phyloP scores from a whole-genome alignment of 1,140 invertebrate species.

The Lasioglossum baleicum region DNA sequence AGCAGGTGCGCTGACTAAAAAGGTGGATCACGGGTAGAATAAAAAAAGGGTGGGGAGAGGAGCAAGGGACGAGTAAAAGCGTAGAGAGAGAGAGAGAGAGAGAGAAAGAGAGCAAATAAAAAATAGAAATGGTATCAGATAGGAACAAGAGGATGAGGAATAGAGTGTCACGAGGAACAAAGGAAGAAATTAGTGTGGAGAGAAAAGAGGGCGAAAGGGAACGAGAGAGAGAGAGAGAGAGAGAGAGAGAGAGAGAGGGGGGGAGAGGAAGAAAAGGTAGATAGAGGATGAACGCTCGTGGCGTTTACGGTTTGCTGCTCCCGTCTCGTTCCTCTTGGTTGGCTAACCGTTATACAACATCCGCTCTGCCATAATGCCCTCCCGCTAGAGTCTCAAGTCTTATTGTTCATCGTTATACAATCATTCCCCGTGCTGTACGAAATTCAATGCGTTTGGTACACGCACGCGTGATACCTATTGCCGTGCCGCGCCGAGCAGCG shows the following conservation, averaged over 20 bases:
- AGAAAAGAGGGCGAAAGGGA: background rate
- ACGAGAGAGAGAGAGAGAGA: background rate
- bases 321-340: constrained; percentile 74
- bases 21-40: background rate
- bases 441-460: constrained; percentile 60
- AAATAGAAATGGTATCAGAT: background rate
- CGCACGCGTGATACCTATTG: constrained; percentile 36
- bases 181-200: constrained; percentile 16
- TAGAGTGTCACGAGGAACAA: constrained; percentile 25
- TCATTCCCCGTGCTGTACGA: constrained; percentile 67
- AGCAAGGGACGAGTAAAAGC: background rate
- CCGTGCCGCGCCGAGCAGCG: background rate
- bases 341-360: constrained; percentile 76
- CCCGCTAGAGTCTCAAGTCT: constrained; percentile 67
- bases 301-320: constrained; percentile 72
- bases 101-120: background rate
- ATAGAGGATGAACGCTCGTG: constrained; percentile 59
- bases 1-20: too few relatives aligned
- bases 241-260: background rate
- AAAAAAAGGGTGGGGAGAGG: background rate
- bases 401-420: constrained; percentile 76
- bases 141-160: constrained; percentile 19
- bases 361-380: constrained; percentile 72
- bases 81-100: background rate
- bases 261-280: constrained; percentile 21